Evolutionary conservation across 2,113 vertebrate species (phyloP).

Genomic region (Jacana jacana): DNA sequence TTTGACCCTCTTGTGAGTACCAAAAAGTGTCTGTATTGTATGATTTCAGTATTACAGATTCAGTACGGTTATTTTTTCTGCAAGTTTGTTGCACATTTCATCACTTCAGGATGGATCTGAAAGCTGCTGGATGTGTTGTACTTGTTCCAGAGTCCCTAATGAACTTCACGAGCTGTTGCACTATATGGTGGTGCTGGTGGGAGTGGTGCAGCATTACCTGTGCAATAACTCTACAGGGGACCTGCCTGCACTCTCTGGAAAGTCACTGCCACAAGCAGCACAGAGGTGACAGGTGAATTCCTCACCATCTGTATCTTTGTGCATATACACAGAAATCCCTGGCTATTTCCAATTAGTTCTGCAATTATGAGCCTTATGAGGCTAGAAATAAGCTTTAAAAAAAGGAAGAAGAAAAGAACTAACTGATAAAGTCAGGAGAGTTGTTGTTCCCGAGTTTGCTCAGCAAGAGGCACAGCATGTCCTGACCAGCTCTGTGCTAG

Average conservation of each 20-base stretch:
- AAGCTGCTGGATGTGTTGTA: neutral
- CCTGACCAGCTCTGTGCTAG: neutral
- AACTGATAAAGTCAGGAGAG: neutral
- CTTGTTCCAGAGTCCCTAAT: rapidly evolving
- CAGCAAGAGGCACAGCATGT: neutral
- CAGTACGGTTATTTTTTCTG: neutral
- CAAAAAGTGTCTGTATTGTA: neutral
- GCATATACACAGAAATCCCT: neutral
- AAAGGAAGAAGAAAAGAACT: neutral
- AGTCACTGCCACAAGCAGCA: neutral
- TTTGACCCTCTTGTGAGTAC: neutral
- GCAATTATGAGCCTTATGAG: neutral
- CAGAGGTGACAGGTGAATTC: neutral
- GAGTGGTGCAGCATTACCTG: neutral
- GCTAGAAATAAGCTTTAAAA: neutral
- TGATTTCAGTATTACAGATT: neutral
- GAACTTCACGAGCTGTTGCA: rapidly evolving
- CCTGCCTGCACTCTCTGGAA: neutral
- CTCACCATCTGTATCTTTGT: neutral
- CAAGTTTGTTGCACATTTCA: neutral
- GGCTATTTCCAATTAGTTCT: neutral
- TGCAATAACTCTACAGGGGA: rapidly evolving
- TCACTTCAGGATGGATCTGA: neutral
- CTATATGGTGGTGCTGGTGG: neutral
- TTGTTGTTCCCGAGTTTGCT: neutral